Evolutionary conservation across 1,140 invertebrate species (phyloP), one percentile per base, ranked within the genome.

Genomic region (Tenebrio molitor): DNA sequence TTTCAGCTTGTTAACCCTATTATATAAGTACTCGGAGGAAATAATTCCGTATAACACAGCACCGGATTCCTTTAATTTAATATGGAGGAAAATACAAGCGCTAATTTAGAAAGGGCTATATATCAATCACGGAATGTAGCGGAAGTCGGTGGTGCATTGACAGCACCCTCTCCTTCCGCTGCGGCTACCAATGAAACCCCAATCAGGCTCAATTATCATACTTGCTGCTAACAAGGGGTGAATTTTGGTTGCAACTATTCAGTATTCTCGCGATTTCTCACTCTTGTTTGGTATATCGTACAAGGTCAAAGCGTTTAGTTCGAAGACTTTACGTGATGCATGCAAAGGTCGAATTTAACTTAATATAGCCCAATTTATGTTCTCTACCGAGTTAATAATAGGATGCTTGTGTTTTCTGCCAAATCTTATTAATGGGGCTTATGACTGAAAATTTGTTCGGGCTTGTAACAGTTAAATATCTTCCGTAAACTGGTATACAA

Each of bases 181-280:
- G 72, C 34, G 63, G 69, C 68, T 74, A 68, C 72, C 73, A 77
- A 73, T 76, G 74, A 76, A 77, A 75, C 76, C 75, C 73, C 75
- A 78, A 78, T 78, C 76, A 78, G 68, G 50, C 70, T 41, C 76
- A 76, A 78, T 78, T 78, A 78, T 75, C 75, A 76, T 77, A 74
- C 72, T 42, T 33, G 15, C 19, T 17, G 10, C 17, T 67, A 42
- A 5, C 15, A 19, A 23, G 16, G 23, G 39, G 42, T 21, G 42
- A 44, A 19, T 46, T 46, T 46, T 39, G 36, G 36, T 39, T 12
- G 36, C 36, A 39, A 39, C 36, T 39, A 12, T 39, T 39, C 36
- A n/a, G 5, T 39, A 39, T 39, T 39, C 36, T 7, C 3, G 36
- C 6, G 29, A 33, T 33, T n/a, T n/a, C n/a, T n/a, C n/a, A n/a